Evolutionary conservation across 1,140 invertebrate species (phyloP).

Genomic region (Macrocentrus cingulum): DNA sequence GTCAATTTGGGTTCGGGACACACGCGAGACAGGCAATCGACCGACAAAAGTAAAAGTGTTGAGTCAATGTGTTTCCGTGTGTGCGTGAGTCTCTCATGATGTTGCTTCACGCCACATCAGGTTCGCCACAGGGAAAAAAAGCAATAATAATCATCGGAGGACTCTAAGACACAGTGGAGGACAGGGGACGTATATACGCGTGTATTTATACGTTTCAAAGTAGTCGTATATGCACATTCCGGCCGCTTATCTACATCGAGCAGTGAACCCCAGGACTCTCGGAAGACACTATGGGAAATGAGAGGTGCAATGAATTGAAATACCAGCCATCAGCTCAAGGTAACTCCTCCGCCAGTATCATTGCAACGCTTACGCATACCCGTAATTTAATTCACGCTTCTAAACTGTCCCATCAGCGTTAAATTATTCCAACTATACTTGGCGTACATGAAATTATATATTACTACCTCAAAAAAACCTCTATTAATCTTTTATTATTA

Average conservation of each 20-base stretch:
- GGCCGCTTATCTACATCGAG: constrained; percentile 1
- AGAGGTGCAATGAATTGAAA: neutral
- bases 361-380: neutral
- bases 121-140: neutral
- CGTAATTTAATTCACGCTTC: no score
- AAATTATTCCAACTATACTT: no score
- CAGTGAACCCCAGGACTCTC: neutral
- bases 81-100: no score
- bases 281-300: neutral
- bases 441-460: no score
- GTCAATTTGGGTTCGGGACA: neutral
- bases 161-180: neutral
- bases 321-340: neutral
- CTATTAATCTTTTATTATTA: no score
- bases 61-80: neutral
- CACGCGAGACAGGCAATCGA: neutral
- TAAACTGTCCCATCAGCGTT: no score
- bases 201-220: neutral
- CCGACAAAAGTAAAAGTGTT: constrained; percentile 3
- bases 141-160: neutral
- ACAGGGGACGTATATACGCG: neutral
- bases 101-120: no score
- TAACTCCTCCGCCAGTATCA: neutral
- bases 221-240: neutral
- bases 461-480: no score